Conservation (phyloP, 2,888 invertebrate genomes). For the Acanthopleura granulata region DNA sequence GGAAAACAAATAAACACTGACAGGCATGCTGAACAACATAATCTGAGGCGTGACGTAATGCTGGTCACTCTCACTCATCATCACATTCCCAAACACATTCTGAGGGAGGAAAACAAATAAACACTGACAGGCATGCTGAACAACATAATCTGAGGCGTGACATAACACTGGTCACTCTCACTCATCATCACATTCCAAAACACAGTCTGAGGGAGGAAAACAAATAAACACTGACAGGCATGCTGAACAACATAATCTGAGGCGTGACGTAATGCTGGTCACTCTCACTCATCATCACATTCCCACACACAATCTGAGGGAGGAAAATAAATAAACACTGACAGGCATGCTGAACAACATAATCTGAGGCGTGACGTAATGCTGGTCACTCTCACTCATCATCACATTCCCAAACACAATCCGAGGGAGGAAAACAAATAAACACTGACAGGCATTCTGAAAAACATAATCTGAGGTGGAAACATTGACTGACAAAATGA, state of each 20-base stretch:
- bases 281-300: constrained; percentile 47
- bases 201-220: constrained; percentile 48
- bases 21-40: constrained; percentile 46
- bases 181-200: constrained; percentile 50
- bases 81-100: constrained; percentile 54
- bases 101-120: constrained; percentile 25
- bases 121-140: too few species aligned
- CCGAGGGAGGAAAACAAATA: too few species aligned
- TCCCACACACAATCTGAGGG: constrained; percentile 52
- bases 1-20: too few species aligned
- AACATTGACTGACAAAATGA: too few species aligned
- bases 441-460: too few species aligned
- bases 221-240: too few species aligned
- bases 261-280: constrained; percentile 55
- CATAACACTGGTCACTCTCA: constrained; percentile 54
- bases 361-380: constrained; percentile 50
- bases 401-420: constrained; percentile 53
- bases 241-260: too few species aligned
- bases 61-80: constrained; percentile 51
- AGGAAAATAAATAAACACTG: too few species aligned
- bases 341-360: too few species aligned
- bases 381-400: constrained; percentile 49
- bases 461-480: constrained; percentile 46
- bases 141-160: constrained; percentile 45
- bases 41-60: constrained; percentile 50